phyloP scores from a whole-genome alignment of 2,888 invertebrate species.

The Nyleta sp. region DNA sequence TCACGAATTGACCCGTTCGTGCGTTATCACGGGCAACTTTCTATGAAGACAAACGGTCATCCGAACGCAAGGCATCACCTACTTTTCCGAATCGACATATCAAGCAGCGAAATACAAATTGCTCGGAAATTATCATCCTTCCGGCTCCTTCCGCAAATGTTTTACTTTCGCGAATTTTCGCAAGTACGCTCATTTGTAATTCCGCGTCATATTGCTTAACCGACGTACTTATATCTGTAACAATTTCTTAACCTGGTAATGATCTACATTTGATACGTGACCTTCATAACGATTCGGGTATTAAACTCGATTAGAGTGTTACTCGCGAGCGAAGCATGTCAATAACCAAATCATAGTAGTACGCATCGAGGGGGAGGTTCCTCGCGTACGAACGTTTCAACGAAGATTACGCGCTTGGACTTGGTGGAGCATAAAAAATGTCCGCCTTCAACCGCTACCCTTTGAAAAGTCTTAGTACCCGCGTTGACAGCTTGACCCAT shows the following conservation, averaged over 20 bases:
- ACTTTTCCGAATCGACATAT: no score
- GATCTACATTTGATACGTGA: slow-evolving; percentile 45
- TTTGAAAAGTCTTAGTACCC: slow-evolving; percentile 73
- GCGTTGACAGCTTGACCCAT: slow-evolving; percentile 73
- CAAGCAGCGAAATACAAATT: neutral
- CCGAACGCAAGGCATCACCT: no score
- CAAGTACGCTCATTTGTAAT: slow-evolving; percentile 7
- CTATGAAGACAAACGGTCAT: no score
- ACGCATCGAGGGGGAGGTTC: slow-evolving; percentile 29
- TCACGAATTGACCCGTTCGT: no score
- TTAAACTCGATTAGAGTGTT: slow-evolving; percentile 35
- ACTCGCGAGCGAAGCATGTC: slow-evolving; percentile 45
- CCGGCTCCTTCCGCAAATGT: slow-evolving; percentile 1
- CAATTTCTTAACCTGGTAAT: slow-evolving; percentile 31
- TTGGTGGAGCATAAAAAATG: slow-evolving; percentile 76
- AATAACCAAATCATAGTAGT: slow-evolving; percentile 52
- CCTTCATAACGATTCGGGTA: slow-evolving; percentile 51
- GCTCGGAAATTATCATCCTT: slow-evolving; percentile 1
- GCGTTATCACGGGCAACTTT: no score
- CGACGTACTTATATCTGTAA: no score
- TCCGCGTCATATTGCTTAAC: neutral
- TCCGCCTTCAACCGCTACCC: slow-evolving; percentile 77
- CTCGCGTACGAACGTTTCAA: slow-evolving; percentile 46
- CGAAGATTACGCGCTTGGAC: slow-evolving; percentile 69
- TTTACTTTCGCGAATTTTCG: slow-evolving; percentile 27